A percentile compares a stretch with the other conserved stretches of the same genome.
These are phyloP conservation scores for Sapajus apella DNA, from an alignment of 2,113 vertebrate species.

Conservation along the genomic window DNA sequence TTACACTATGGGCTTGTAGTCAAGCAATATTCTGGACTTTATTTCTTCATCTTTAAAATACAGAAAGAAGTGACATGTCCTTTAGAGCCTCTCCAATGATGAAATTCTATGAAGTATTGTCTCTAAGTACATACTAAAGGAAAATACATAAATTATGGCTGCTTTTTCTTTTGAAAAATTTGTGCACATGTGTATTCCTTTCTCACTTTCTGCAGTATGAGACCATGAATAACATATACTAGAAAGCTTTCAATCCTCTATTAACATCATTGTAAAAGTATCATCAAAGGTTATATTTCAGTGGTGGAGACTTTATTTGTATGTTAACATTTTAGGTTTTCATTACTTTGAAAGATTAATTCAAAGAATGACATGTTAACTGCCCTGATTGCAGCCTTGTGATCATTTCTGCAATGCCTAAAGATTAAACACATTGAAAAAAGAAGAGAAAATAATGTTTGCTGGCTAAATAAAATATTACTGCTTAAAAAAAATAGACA, in stretches of 20 bases:
- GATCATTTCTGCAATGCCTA: background rate
- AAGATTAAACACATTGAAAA: background rate
- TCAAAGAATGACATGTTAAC: slow-evolving; percentile 31
- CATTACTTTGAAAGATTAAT: slow-evolving; percentile 18
- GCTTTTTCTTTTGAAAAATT: background rate
- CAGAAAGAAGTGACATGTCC: background rate
- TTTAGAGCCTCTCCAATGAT: slow-evolving; percentile 11
- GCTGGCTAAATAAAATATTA: background rate
- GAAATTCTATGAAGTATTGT: background rate
- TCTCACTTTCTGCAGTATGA: background rate
- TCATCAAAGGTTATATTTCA: slow-evolving; percentile 10
- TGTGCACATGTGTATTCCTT: background rate
- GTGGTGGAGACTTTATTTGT: background rate
- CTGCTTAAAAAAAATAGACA: background rate
- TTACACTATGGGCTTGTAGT: background rate
- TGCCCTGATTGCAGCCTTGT: background rate
- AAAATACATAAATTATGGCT: background rate
- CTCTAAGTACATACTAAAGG: slow-evolving; percentile 1
- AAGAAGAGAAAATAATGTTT: background rate
- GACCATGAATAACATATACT: background rate
- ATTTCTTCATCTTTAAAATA: slow-evolving; percentile 23
- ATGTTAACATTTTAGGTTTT: slow-evolving; percentile 43
- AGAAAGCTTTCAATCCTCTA: background rate
- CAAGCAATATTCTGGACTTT: background rate
- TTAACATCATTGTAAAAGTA: background rate